Base-by-base conservation (phyloP, 2,888 invertebrate species). In the Tuberolachnus salignus region DNA sequence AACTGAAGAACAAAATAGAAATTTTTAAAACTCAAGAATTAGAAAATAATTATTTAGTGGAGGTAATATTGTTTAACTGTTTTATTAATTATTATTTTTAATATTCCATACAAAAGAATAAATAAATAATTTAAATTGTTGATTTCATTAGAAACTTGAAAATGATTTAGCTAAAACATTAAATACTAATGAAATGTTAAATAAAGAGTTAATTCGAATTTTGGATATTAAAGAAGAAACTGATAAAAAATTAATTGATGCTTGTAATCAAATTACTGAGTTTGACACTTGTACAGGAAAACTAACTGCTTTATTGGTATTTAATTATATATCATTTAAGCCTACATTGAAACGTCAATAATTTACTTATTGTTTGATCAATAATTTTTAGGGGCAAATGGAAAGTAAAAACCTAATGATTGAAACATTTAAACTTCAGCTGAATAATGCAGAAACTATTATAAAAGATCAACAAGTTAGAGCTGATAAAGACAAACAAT, bases 221-320 rank as follows among this genome's bases (percentile, higher is more conserved):
- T 69, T 78, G 59, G 69, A 78, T 21, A 69, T 78, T 13, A 78
- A 78, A 69, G 78, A 78, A 78, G 67, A 78, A 69, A 78, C 67
- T 19, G 78, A 78, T 10, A 46, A 69, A 78, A 57, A 69, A 42
- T 69, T 78, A 42, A 51, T 34, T 21, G 78, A 78, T 42, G 78
- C 78, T 0, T 67, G 57, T 23, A 66, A 57, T 34, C 10, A 46
- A 57, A 75, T 75, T 57, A 3, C 44, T 14, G 75, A 78, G 9
- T 49, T 69, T 61, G 59, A 69, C 13, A 34, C 51, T 46, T 21
- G 8, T 13, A 69, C 69, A 23, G 57, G 61, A 1, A 21, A 69
- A 69, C 59, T 14, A 34, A 21, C 16, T 21, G n/a, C 59, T 69
- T 69, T 78, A 69, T 42, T 69, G 59, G 78, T 78, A 78, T 19